Base-by-base conservation (phyloP, 2,888 invertebrate genomes). In the Dryomyza anilis region DNA sequence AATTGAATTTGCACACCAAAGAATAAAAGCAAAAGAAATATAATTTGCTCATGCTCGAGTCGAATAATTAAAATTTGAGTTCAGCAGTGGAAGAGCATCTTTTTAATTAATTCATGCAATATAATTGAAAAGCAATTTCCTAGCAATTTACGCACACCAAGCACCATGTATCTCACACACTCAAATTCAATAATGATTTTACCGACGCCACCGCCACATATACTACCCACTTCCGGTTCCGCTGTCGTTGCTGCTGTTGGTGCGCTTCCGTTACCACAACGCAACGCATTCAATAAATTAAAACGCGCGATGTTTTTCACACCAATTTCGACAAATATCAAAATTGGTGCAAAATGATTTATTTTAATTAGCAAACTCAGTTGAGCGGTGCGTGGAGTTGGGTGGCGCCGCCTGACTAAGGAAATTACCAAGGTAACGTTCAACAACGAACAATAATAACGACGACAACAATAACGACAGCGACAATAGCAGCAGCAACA, bases 211-310 rank as follows among this genome's bases (percentile, higher is more conserved):
- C n/a, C n/a, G n/a, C n/a, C n/a, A n/a, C n/a, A n/a, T n/a, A n/a
- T n/a, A n/a, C n/a, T n/a, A 52, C 52, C 50, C 60, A 27, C 25
- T 60, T 50, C 33, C 50, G 50, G 33, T 60, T 52, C 60, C 60
- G 60, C 25, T 25, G 21, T 45, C 39, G 21, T 50, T 6, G 23
- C 21, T 23, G 19, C 48, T 23, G 19, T 23, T 21, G 43, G 16
- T 1, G 16, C n/a, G 19, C 55, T 56, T 56, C 55, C 55, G 55
- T 16, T 19, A 19, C 21, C 33, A 14, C 23, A 56, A 21, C 21
- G 23, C n/a, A 14, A 21, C 36, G 7, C 7, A 12, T 56, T 36
- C 36, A 56, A 56, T 56, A 56, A 56, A 56, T 56, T 43, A 43
- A 19, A 7, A 7, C 43, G 43, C 43, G 43, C 19, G 43, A n/a